These are phyloP conservation scores for Meloidogyne exigua DNA, from an alignment of 1,140 invertebrate species.

Conservation along the genomic window DNA sequence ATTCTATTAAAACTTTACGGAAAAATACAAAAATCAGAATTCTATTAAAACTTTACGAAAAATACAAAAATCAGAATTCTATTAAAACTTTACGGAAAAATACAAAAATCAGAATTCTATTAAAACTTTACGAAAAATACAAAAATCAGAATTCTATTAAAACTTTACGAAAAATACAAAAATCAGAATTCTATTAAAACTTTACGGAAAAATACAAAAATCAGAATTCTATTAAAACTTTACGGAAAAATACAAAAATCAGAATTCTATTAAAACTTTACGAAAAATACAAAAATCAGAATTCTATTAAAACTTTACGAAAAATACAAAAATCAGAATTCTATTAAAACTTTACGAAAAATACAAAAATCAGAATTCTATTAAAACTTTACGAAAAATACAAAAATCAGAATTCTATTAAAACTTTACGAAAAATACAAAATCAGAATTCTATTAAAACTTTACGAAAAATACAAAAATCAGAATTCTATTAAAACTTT, in stretches of 20 bases:
- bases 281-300: no score
- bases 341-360: background rate
- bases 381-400: no score
- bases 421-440: background rate
- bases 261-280: no score
- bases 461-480: no score
- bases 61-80: background rate
- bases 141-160: no score
- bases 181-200: background rate
- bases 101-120: background rate
- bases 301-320: background rate
- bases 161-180: no score
- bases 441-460: background rate
- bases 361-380: no score
- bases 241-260: no score
- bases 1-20: background rate
- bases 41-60: background rate
- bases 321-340: background rate
- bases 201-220: background rate
- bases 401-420: background rate
- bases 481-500: no score
- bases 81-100: background rate
- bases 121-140: background rate
- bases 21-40: background rate
- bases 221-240: background rate